Conservation (phyloP, 2,888 invertebrate species). For the Ormia ochracea region DNA sequence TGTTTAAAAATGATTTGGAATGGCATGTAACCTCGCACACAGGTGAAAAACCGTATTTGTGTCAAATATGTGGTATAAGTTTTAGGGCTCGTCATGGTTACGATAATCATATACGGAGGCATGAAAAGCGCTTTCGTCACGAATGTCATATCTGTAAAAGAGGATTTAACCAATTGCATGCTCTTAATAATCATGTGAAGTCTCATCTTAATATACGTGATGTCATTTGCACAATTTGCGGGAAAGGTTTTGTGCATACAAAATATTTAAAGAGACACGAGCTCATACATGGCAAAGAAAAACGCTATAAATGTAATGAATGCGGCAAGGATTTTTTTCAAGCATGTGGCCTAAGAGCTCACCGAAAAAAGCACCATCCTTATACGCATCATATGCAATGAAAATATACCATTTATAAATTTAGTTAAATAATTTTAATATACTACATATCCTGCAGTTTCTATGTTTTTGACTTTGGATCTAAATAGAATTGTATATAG, state of each 20-base stretch:
- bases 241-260: conserved; percentile 36
- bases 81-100: conserved; percentile 36
- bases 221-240: conserved; percentile 41
- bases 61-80: conserved; percentile 35
- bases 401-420: no score
- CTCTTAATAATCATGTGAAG: conserved; percentile 41
- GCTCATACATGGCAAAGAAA: conserved; percentile 42
- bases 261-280: conserved; percentile 35
- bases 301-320: conserved; percentile 36
- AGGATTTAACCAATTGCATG: conserved; percentile 36
- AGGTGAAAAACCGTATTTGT: conserved; percentile 59
- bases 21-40: conserved; percentile 64
- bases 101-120: conserved; percentile 31
- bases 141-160: conserved; percentile 42
- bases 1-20: conserved; percentile 39
- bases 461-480: no score
- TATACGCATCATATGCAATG: background rate
- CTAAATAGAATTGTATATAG: no score
- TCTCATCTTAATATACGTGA: conserved; percentile 39
- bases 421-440: no score
- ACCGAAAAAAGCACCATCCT: conserved; percentile 49
- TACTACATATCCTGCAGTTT: no score
- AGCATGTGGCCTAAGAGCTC: conserved; percentile 67
- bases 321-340: conserved; percentile 64
- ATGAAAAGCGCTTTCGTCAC: conserved; percentile 30